Base-by-base conservation (phyloP, 1,140 invertebrate genomes). In the Chelonus insularis region DNA sequence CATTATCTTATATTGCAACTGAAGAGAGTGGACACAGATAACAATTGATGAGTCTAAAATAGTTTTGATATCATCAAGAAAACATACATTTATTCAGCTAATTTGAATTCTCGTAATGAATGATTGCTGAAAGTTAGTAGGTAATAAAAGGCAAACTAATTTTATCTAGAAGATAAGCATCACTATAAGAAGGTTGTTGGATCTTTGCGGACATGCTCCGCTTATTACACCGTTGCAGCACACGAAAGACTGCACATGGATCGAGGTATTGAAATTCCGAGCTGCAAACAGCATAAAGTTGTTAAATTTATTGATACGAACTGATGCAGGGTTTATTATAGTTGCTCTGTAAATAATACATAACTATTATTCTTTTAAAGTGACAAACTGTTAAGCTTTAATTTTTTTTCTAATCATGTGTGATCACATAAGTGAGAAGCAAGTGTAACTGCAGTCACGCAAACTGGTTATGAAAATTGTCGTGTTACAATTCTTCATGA, bases 1-100 rank as follows among this genome's bases (percentile, higher is more conserved):
- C 78, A 79, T 82, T 78, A 78, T 78, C 73, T 62, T n/a, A n/a
- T 61, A 11, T 5, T 11, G 11, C 20, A 4, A 29, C 7, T 41
- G 12, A 34, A 4, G 36, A 52, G 29, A 32, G 2, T 25, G 21
- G 43, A 16, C 39, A 1, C 12, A 29, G 2, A 12, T 16, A 18
- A 41, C n/a, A 43, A 41, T 39, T 39, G 36, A 39, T 39, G 36
- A 39, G 25, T 29, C 7, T 29, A 29, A 29, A 29, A 29, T n/a
- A n/a, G n/a, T n/a, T 29, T 29, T 4, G 25, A 29, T 4, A 29
- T 29, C 29, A 4, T 5, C 29, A 34, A 4, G 9, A 5, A 34
- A 4, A 34, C 4, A 34, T 9, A 34, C 4, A 34, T 34, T 4
- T 34, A 34, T 34, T 34, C 9, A 34, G 9, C 9, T 34, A 34